phyloP scores from a whole-genome alignment of 2,888 invertebrate species.

The Priocnemis perturbator region DNA sequence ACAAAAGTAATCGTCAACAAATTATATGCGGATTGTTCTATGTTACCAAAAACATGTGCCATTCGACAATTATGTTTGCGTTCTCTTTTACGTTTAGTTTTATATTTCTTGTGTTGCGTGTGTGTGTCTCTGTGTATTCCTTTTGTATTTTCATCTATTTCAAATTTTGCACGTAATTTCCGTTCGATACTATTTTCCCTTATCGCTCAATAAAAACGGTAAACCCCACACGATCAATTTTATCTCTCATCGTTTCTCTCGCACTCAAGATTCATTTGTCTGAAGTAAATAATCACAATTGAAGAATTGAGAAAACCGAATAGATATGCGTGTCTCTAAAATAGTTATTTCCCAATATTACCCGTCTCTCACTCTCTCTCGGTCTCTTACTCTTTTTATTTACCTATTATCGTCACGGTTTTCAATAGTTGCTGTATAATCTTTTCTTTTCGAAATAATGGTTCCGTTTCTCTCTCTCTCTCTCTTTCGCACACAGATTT shows the following conservation, averaged over 20 bases:
- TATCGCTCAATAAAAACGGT: not conserved
- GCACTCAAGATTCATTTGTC: not conserved
- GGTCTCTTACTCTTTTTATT: conserved; percentile 33
- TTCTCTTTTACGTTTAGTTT: no score
- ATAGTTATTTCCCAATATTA: conserved; percentile 52
- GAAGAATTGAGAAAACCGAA: conserved; percentile 50
- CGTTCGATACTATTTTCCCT: not conserved
- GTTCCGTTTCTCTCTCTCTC: conserved; percentile 27
- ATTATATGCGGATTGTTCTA: not conserved
- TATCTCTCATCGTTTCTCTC: conserved; percentile 1
- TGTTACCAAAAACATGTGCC: no score
- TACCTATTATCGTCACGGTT: conserved; percentile 48
- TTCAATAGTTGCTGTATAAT: conserved; percentile 44
- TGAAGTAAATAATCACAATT: conserved; percentile 21
- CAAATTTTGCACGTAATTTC: not conserved
- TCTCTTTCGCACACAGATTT: conserved; percentile 4
- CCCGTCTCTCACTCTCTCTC: conserved; percentile 21
- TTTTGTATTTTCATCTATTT: no score
- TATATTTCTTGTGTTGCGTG: no score
- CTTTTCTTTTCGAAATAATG: conserved; percentile 47
- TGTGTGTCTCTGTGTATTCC: no score
- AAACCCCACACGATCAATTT: conserved; percentile 32
- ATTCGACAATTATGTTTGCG: no score
- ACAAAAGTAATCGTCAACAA: not conserved
- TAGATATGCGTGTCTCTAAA: conserved; percentile 64